A percentile compares a stretch with the other conserved stretches of the same genome.
These are phyloP conservation scores for Megaceryle torquata DNA, from an alignment of 2,113 vertebrate genomes.

Conservation along the genomic window DNA sequence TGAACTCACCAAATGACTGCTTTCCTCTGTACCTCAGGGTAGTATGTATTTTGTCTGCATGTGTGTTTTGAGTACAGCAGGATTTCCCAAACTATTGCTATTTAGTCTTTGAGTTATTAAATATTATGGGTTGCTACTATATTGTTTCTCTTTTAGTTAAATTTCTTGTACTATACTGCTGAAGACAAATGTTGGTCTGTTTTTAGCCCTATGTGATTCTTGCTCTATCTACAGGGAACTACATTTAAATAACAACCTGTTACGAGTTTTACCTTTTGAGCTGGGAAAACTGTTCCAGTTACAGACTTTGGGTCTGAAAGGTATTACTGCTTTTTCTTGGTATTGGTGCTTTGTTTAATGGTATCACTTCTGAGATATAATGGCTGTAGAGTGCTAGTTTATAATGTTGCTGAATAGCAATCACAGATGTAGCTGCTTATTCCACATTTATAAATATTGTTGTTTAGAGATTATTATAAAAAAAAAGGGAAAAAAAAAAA, in stretches of 20 bases:
- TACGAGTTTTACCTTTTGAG: constrained; percentile 99
- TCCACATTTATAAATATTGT: background rate
- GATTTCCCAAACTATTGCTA: background rate
- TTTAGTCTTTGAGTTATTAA: background rate
- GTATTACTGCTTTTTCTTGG: constrained; percentile 74
- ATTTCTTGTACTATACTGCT: background rate
- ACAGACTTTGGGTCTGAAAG: constrained; percentile 99
- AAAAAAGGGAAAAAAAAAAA: background rate
- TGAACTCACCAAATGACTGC: background rate
- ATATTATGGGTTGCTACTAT: background rate
- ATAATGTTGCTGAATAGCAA: background rate
- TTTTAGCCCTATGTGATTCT: constrained; percentile 64
- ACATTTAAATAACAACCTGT: constrained; percentile 99
- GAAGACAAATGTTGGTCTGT: constrained; percentile 11
- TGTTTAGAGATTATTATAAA: background rate
- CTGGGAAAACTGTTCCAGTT: constrained; percentile 99
- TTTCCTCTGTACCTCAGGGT: background rate
- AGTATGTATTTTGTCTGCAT: background rate
- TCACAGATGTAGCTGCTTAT: background rate
- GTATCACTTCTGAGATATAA: background rate
- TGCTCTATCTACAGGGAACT: constrained; percentile 89
- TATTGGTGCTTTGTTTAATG: background rate
- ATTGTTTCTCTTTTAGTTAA: background rate
- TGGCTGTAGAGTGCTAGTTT: background rate
- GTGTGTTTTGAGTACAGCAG: background rate